Evolutionary conservation across 1,140 invertebrate species (phyloP).

Genomic region (Pomacea maculata): DNA sequence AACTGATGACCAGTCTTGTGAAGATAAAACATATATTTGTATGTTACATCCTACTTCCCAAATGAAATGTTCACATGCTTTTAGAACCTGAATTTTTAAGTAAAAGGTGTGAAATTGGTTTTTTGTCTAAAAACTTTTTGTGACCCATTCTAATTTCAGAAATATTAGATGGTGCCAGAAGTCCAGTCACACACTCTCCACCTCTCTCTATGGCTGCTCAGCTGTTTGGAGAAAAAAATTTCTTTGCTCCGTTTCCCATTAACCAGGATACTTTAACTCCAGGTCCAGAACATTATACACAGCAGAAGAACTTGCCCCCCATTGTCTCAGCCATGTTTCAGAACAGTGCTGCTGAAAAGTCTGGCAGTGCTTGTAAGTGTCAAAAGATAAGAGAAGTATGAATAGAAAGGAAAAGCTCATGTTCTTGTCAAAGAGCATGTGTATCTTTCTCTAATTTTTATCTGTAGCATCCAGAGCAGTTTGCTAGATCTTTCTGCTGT

Average conservation of each 20-base stretch:
- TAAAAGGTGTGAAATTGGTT: too few species aligned
- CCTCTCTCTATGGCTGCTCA: slow-evolving; percentile 35
- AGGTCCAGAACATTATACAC: slow-evolving; percentile 2
- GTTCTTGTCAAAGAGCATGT: too few species aligned
- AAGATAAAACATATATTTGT: too few species aligned
- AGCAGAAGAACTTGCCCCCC: slow-evolving; percentile 20
- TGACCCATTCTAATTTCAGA: slow-evolving; percentile 34
- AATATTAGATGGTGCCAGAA: slow-evolving; percentile 51
- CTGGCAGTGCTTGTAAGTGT: slow-evolving; percentile 25
- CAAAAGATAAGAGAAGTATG: too few species aligned
- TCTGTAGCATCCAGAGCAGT: neutral
- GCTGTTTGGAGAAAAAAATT: slow-evolving; percentile 32
- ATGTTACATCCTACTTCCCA: too few species aligned
- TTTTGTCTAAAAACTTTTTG: too few species aligned
- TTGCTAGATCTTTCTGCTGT: neutral
- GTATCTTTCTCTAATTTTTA: too few species aligned
- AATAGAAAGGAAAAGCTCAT: too few species aligned
- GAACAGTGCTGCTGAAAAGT: slow-evolving; percentile 16
- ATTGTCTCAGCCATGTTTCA: slow-evolving; percentile 17
- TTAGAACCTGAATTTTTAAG: too few species aligned
- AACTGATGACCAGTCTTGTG: too few species aligned
- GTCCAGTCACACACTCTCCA: slow-evolving; percentile 51
- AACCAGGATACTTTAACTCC: slow-evolving; percentile 18
- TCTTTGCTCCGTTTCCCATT: slow-evolving; percentile 16
- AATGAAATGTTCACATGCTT: too few species aligned